Percentiles rank a stretch among this genome's conserved stretches.
These are phyloP conservation scores for Peromyscus polionotus DNA, from an alignment of 2,113 vertebrate species.

Conservation along the genomic window DNA sequence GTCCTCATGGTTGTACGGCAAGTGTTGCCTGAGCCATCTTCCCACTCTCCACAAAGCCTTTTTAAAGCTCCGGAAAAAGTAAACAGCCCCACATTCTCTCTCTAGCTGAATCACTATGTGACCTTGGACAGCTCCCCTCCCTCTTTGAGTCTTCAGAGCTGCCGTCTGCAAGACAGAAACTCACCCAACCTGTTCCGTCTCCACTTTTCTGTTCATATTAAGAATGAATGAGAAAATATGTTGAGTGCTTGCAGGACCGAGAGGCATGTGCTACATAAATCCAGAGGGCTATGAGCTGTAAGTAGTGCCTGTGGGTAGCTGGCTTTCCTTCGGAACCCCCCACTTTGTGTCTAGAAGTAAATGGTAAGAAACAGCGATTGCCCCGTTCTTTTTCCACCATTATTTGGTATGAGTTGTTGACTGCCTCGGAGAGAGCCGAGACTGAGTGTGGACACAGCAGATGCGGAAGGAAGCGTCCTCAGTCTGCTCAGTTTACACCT, in stretches of 20 bases:
- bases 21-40: not conserved
- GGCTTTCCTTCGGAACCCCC: conserved; percentile 32
- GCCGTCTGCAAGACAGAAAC: not conserved
- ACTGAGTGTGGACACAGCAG: not conserved
- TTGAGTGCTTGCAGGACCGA: not conserved
- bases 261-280: not conserved
- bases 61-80: not conserved
- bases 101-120: not conserved
- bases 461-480: fast-evolving
- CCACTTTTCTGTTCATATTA: not conserved
- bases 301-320: not conserved
- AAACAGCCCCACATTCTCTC: fast-evolving
- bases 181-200: fast-evolving
- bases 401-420: not conserved
- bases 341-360: conserved; percentile 6
- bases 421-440: not conserved
- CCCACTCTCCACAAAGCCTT: not conserved
- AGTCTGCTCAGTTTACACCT: fast-evolving
- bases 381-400: not conserved
- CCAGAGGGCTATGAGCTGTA: not conserved
- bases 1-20: not conserved
- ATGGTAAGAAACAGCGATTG: not conserved
- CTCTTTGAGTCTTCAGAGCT: not conserved
- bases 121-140: fast-evolving
- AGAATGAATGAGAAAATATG: not conserved